Conservation (phyloP, 2,797 vertebrate species). For the Corythornis leucogaster region DNA sequence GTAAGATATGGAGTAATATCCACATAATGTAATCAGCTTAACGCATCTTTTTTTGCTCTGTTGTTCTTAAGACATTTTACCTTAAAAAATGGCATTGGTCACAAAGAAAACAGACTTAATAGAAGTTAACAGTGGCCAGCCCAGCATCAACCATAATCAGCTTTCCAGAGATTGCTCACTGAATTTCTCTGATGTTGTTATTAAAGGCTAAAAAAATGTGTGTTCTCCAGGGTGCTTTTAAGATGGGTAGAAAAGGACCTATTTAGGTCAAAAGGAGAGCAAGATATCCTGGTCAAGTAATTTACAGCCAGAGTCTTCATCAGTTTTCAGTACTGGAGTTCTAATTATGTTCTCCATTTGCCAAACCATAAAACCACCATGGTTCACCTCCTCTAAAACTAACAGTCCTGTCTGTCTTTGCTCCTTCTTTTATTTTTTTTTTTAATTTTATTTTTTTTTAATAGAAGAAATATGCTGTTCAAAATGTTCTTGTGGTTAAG, state of each 20-base stretch:
- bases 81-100: not conserved
- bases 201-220: not conserved
- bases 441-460: not conserved
- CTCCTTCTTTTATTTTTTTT: not conserved
- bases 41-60: not conserved
- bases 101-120: not conserved
- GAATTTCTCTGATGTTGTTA: not conserved
- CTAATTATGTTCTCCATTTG: slow-evolving; percentile 1
- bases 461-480: slow-evolving; percentile 5
- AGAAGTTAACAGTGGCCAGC: not conserved
- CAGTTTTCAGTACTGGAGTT: not conserved
- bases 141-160: not conserved
- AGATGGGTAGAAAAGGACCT: not conserved
- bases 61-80: not conserved
- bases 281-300: not conserved
- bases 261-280: not conserved
- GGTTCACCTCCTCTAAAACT: not conserved
- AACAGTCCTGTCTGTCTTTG: not conserved
- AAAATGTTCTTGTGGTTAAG: slow-evolving; percentile 29
- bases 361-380: slow-evolving; percentile 37
- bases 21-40: not conserved
- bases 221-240: not conserved
- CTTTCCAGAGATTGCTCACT: not conserved
- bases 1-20: not conserved
- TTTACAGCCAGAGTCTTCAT: not conserved